Conservation (phyloP, 1,140 invertebrate species). For the Papilio machaon region DNA sequence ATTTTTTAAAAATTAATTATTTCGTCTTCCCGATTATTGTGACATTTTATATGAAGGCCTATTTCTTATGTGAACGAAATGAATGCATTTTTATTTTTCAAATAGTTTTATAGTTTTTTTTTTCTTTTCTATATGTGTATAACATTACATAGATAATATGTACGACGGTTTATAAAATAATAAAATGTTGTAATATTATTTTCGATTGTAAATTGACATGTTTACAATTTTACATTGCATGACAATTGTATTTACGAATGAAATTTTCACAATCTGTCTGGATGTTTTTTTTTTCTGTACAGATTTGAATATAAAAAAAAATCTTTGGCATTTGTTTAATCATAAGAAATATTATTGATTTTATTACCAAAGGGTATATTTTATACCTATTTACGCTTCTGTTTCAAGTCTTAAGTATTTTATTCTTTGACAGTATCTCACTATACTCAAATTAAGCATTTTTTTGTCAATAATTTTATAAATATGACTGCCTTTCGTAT, state of each 20-base stretch:
- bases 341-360: conserved; percentile 35
- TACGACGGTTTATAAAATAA: conserved; percentile 40
- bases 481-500: conserved; percentile 78
- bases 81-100: conserved; percentile 57
- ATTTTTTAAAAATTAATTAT: conserved; percentile 52
- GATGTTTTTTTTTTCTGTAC: conserved; percentile 42
- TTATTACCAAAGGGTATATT: conserved; percentile 19
- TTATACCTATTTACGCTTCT: conserved; percentile 24
- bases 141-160: conserved; percentile 43
- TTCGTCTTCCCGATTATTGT: conserved; percentile 69
- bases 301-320: background rate
- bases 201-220: conserved; percentile 27
- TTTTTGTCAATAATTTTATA: conserved; percentile 66
- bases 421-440: conserved; percentile 64
- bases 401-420: conserved; percentile 48
- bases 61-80: conserved; percentile 61
- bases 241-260: background rate
- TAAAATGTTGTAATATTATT: conserved; percentile 43
- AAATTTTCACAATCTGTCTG: background rate
- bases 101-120: conserved; percentile 48
- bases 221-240: background rate
- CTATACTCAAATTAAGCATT: conserved; percentile 78
- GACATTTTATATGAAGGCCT: conserved; percentile 66
- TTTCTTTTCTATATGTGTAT: conserved; percentile 47
- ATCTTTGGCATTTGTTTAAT: conserved; percentile 42